These are phyloP conservation scores for Trichopria drosophilae DNA, from an alignment of 2,888 invertebrate species.

Conservation along the genomic window DNA sequence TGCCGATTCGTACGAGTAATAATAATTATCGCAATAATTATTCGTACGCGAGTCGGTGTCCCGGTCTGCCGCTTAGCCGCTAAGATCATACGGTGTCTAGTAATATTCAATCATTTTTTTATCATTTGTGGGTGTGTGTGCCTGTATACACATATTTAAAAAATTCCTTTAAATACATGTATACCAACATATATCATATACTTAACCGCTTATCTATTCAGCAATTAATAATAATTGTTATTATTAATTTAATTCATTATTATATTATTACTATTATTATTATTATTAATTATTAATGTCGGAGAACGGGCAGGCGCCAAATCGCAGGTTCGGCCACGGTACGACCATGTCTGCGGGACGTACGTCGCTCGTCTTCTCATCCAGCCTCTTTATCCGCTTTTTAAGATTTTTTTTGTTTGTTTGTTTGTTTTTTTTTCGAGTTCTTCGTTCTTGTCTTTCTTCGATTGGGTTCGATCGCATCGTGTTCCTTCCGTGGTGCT, in stretches of 20 bases:
- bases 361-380: slow-evolving; percentile 18
- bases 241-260: slow-evolving; percentile 53
- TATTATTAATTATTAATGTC: slow-evolving; percentile 55
- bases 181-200: slow-evolving; percentile 48
- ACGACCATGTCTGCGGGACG: too few species aligned
- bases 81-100: slow-evolving; percentile 51
- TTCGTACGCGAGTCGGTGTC: slow-evolving; percentile 50
- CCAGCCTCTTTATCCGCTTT: slow-evolving; percentile 7
- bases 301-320: slow-evolving; percentile 56
- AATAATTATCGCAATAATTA: slow-evolving; percentile 41
- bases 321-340: slow-evolving; percentile 52
- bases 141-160: slow-evolving; percentile 43
- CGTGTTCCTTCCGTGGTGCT: slow-evolving; percentile 15
- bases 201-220: slow-evolving; percentile 55
- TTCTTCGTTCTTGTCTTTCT: slow-evolving; percentile 18
- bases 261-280: slow-evolving; percentile 50
- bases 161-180: slow-evolving; percentile 36
- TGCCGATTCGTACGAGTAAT: slow-evolving; percentile 32
- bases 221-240: slow-evolving; percentile 53
- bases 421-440: slow-evolving; percentile 26
- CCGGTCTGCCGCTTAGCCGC: slow-evolving; percentile 45
- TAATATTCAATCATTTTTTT: slow-evolving; percentile 53
- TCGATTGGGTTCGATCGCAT: slow-evolving; percentile 20
- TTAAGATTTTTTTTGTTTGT: too few species aligned
- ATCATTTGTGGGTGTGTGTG: slow-evolving; percentile 39